Conservation (phyloP, 1,140 invertebrate species). For the Parasteatoda tepidariorum region DNA sequence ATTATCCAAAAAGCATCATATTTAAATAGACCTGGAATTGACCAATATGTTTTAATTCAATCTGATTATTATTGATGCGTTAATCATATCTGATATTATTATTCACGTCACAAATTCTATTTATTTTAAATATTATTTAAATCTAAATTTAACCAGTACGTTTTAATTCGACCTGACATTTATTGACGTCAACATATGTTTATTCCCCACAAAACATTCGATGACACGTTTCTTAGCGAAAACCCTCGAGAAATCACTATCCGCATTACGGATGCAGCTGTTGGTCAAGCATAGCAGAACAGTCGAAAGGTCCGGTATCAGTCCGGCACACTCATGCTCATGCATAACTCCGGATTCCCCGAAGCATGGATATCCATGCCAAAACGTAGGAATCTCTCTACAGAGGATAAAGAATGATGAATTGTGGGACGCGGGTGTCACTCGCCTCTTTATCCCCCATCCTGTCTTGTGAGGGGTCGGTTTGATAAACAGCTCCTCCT, state of each 20-base stretch:
- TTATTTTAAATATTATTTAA: too few relatives aligned
- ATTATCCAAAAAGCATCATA: too few relatives aligned
- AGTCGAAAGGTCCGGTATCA: conserved; percentile 19
- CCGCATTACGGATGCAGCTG: neutral
- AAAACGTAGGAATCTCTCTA: conserved; percentile 10
- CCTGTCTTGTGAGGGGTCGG: conserved; percentile 29
- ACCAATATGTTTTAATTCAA: too few relatives aligned
- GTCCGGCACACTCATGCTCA: conserved; percentile 39
- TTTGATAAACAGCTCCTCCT: conserved; percentile 35
- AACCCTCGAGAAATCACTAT: neutral
- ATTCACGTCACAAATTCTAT: too few relatives aligned
- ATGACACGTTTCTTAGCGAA: neutral
- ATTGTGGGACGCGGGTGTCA: conserved; percentile 31
- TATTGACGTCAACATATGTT: neutral
- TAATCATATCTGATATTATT: too few relatives aligned
- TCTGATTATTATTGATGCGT: too few relatives aligned
- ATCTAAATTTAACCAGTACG: too few relatives aligned
- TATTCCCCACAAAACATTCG: conserved; percentile 17
- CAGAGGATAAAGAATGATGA: conserved; percentile 55
- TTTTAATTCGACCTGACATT: neutral
- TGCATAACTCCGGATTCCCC: conserved; percentile 47
- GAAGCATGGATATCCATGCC: conserved; percentile 36
- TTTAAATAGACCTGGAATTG: too few relatives aligned
- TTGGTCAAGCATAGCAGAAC: conserved; percentile 44
- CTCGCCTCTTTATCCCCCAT: conserved; percentile 36